phyloP scores from a whole-genome alignment of 2,113 vertebrate species.

The Oceanodroma tethys region DNA sequence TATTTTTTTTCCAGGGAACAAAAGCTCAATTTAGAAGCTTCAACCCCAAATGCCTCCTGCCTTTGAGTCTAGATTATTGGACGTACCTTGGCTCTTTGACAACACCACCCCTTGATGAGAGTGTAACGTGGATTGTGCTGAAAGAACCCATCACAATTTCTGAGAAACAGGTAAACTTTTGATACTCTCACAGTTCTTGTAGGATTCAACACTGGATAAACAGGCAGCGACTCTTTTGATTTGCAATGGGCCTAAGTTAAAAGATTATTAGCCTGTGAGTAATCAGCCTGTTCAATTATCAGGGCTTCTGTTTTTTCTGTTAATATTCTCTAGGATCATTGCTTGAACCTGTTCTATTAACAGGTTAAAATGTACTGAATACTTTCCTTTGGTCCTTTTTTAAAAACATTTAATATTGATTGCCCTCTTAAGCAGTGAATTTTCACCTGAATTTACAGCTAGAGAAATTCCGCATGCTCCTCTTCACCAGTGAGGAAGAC shows the following conservation, averaged over 20 bases:
- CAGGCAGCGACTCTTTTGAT: not conserved
- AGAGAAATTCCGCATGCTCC: conserved; percentile 88
- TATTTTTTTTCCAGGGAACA: conserved; percentile 74
- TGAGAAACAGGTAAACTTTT: conserved; percentile 85
- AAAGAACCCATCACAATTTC: conserved; percentile 88
- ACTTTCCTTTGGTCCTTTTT: not conserved
- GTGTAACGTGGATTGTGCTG: conserved; percentile 91
- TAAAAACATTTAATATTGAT: not conserved
- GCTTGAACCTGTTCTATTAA: not conserved
- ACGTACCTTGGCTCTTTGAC: conserved; percentile 94
- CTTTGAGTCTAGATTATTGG: conserved; percentile 89
- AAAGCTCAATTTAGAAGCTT: conserved; percentile 87
- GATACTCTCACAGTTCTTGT: not conserved
- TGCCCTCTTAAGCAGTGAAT: not conserved
- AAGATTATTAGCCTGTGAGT: not conserved
- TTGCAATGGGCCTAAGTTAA: not conserved
- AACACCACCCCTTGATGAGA: conserved; percentile 91
- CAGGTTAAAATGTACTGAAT: not conserved
- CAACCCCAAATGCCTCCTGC: conserved; percentile 91
- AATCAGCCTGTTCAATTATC: not conserved
- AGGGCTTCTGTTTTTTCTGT: not conserved
- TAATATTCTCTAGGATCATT: not conserved
- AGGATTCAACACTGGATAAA: not conserved
- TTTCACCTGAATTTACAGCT: conserved; percentile 72
- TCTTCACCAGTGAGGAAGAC: conserved; percentile 83